These are phyloP conservation scores for Platycnemis pennipes DNA, from an alignment of 2,888 invertebrate genomes.

Conservation along the genomic window DNA sequence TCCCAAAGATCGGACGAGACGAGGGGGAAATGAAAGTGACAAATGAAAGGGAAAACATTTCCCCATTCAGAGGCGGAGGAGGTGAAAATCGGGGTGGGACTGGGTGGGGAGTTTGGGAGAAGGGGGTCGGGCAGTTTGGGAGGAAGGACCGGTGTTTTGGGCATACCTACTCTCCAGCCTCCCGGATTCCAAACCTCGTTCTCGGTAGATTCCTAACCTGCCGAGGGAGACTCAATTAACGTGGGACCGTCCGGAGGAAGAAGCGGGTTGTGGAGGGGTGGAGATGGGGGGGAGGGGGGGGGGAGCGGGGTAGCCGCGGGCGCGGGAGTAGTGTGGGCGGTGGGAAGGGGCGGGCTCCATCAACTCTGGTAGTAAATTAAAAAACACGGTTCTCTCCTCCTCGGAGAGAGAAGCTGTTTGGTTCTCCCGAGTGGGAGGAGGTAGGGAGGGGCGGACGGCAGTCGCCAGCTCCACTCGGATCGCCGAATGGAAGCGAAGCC, in stretches of 20 bases:
- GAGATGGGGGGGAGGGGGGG: neutral
- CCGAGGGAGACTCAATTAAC: slow-evolving; percentile 39
- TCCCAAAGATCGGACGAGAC: neutral
- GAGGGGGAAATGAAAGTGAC: slow-evolving; percentile 10
- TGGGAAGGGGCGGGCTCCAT: neutral
- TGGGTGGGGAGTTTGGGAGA: neutral
- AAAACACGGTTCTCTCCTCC: neutral
- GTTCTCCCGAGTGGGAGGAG: neutral
- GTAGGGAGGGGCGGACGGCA: neutral
- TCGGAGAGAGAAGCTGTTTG: neutral
- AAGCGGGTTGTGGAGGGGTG: neutral
- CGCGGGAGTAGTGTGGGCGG: neutral
- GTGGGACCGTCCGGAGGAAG: neutral
- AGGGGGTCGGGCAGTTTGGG: neutral
- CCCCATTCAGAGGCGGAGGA: neutral
- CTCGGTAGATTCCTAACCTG: slow-evolving; percentile 15
- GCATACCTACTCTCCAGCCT: neutral
- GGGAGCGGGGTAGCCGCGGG: neutral
- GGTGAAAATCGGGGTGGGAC: no score
- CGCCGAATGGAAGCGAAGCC: neutral
- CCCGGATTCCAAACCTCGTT: slow-evolving; percentile 1
- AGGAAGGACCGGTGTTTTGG: no score
- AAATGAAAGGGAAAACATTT: slow-evolving; percentile 27
- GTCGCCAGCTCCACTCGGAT: no score
- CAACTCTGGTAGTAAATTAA: slow-evolving; percentile 21